These are phyloP conservation scores for Camponotus fellah DNA, from an alignment of 2,888 invertebrate species.

Conservation along the genomic window DNA sequence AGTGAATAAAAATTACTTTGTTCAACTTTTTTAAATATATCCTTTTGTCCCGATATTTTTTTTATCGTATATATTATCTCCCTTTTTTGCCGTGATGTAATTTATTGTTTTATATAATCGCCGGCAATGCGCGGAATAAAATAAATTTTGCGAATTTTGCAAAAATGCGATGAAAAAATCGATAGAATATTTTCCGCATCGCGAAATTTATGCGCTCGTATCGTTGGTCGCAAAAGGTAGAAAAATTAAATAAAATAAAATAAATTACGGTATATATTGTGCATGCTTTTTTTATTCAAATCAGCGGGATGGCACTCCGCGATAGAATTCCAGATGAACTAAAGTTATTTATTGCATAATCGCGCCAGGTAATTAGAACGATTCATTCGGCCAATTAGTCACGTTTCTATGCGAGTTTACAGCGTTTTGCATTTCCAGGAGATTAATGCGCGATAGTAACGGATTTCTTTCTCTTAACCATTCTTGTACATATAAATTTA, in stretches of 20 bases:
- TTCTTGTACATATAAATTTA: slow-evolving; percentile 46
- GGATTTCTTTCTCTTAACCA: slow-evolving; percentile 28
- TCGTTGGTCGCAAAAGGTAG: neutral
- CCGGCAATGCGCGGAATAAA: slow-evolving; percentile 27
- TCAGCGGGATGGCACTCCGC: neutral
- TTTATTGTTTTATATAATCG: slow-evolving; percentile 28
- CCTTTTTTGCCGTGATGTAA: slow-evolving; percentile 8
- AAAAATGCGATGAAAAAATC: slow-evolving; percentile 29
- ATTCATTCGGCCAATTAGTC: slow-evolving; percentile 46
- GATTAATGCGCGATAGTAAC: slow-evolving; percentile 30
- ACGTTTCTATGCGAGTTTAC: slow-evolving; percentile 19
- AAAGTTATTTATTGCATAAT: slow-evolving; percentile 46
- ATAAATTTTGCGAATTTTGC: slow-evolving; percentile 40
- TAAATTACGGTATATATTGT: slow-evolving; percentile 9
- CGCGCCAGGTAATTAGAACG: slow-evolving; percentile 41
- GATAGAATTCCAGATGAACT: neutral
- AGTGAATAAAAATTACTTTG: neutral
- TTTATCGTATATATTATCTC: too few relatives aligned
- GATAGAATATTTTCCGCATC: slow-evolving; percentile 38
- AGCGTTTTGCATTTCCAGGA: slow-evolving; percentile 12
- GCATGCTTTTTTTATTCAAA: slow-evolving; percentile 43
- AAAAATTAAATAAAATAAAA: slow-evolving; percentile 26
- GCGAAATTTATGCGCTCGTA: slow-evolving; percentile 37
- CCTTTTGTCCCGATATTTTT: slow-evolving; percentile 5
- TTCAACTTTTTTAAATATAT: neutral